Evolutionary conservation across 92 coral and sea anemone species (phyloP).

Genomic region (Paramuricea clavata): DNA sequence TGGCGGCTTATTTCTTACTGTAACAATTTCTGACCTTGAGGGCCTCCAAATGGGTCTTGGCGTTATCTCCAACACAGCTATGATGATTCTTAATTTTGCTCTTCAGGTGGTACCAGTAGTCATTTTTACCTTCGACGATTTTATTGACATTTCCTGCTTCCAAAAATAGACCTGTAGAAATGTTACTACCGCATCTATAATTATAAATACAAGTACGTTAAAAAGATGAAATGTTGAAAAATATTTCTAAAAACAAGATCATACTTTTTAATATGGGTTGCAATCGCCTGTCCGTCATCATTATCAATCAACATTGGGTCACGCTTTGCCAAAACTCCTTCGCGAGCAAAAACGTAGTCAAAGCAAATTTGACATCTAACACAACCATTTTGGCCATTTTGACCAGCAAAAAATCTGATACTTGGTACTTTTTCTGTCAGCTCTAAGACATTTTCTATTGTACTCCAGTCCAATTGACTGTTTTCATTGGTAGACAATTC

Average conservation of each 20-base stretch:
- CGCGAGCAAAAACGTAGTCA: constrained; percentile 11
- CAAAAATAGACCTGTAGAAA: constrained; percentile 32
- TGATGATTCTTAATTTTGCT: constrained; percentile 8
- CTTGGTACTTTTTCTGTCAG: constrained; percentile 18
- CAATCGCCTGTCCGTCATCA: constrained; percentile 20
- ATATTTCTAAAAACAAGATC: neutral
- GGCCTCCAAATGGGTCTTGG: constrained; percentile 39
- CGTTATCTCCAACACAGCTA: constrained; percentile 26
- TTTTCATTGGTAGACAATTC: constrained; percentile 11
- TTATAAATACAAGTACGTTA: neutral
- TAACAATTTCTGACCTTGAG: constrained; percentile 1
- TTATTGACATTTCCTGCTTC: constrained; percentile 5
- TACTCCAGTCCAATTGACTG: constrained; percentile 12
- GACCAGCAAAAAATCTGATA: constrained; percentile 31
- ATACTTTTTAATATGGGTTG: constrained; percentile 26
- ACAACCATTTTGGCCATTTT: neutral
- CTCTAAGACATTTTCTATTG: constrained; percentile 10
- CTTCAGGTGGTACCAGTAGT: constrained; percentile 7
- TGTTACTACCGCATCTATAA: constrained; percentile 22
- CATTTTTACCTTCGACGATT: constrained; percentile 21
- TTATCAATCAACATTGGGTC: neutral
- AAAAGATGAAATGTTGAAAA: neutral
- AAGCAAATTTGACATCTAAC: neutral
- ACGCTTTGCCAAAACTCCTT: neutral
- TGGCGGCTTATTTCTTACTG: neutral